phyloP scores from a whole-genome alignment of 2,888 invertebrate genomes.

The Beris chalybata region DNA sequence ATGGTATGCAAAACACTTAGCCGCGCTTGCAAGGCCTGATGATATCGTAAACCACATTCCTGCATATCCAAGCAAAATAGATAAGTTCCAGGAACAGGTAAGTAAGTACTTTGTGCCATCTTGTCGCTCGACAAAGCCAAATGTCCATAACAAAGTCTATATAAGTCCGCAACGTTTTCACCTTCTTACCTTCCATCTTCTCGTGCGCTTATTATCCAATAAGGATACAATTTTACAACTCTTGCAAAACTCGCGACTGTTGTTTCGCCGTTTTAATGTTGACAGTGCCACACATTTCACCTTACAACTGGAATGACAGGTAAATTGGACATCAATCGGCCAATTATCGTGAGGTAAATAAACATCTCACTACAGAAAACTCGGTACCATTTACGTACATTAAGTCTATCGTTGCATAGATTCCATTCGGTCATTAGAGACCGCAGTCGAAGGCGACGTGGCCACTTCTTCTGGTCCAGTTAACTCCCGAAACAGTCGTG shows the following conservation, averaged over 20 bases:
- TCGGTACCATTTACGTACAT: slow-evolving; percentile 12
- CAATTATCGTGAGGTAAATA: slow-evolving; percentile 30
- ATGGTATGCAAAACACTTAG: too few relatives aligned
- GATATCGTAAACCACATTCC: too few relatives aligned
- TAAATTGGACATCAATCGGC: slow-evolving; percentile 33
- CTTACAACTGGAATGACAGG: slow-evolving; percentile 22
- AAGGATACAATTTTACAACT: slow-evolving; percentile 25
- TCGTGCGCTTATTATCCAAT: slow-evolving; percentile 28
- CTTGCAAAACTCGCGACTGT: slow-evolving; percentile 17
- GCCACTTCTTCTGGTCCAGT: neutral
- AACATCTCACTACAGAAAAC: slow-evolving; percentile 14
- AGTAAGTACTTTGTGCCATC: too few relatives aligned
- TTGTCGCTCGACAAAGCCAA: too few relatives aligned
- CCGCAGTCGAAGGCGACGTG: neutral
- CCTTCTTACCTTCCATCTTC: slow-evolving; percentile 15
- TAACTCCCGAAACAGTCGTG: slow-evolving; percentile 1
- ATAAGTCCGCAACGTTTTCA: slow-evolving; percentile 4
- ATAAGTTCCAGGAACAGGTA: too few relatives aligned
- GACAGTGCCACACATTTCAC: slow-evolving; percentile 33
- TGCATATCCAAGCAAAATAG: too few relatives aligned
- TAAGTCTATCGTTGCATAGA: slow-evolving; percentile 13
- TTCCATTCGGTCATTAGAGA: neutral
- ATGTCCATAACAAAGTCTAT: too few relatives aligned
- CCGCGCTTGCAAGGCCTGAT: too few relatives aligned
- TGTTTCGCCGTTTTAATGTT: slow-evolving; percentile 16